Evolutionary conservation across 2,113 vertebrate species (phyloP).

Genomic region (Myrmophylax atrothorax): DNA sequence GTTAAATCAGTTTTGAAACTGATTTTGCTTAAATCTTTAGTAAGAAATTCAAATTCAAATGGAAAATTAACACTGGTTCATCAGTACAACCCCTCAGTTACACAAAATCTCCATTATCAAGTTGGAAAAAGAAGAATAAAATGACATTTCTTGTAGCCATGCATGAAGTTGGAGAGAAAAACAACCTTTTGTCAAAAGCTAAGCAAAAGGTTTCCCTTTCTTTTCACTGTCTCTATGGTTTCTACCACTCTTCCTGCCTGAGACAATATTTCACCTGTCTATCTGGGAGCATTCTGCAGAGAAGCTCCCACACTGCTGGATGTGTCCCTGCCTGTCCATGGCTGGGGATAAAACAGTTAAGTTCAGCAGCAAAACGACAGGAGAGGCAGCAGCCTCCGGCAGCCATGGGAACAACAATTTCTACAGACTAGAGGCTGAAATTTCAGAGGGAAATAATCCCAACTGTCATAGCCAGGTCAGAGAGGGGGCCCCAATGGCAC

Average conservation of each 20-base stretch:
- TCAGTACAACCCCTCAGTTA: background rate
- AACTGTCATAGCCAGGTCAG: background rate
- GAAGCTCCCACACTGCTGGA: background rate
- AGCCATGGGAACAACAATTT: slow-evolving; percentile 22
- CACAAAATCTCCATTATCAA: background rate
- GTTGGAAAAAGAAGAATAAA: background rate
- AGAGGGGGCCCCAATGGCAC: background rate
- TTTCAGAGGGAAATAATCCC: slow-evolving; percentile 38
- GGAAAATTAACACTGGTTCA: background rate
- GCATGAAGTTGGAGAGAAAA: background rate
- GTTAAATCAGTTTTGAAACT: background rate
- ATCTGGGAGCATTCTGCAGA: background rate
- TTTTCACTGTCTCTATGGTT: background rate
- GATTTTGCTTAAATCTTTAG: background rate
- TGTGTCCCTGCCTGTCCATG: fast-evolving
- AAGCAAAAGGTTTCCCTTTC: background rate
- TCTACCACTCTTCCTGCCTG: background rate
- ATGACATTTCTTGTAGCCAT: background rate
- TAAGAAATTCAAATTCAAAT: background rate
- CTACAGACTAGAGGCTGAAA: slow-evolving; percentile 14
- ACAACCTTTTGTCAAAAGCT: background rate
- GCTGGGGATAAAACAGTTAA: background rate
- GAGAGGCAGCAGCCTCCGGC: background rate
- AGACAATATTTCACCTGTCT: background rate
- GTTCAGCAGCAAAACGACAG: background rate